Conservation (phyloP, 1,140 invertebrate genomes). For the Ganaspis sp. region DNA sequence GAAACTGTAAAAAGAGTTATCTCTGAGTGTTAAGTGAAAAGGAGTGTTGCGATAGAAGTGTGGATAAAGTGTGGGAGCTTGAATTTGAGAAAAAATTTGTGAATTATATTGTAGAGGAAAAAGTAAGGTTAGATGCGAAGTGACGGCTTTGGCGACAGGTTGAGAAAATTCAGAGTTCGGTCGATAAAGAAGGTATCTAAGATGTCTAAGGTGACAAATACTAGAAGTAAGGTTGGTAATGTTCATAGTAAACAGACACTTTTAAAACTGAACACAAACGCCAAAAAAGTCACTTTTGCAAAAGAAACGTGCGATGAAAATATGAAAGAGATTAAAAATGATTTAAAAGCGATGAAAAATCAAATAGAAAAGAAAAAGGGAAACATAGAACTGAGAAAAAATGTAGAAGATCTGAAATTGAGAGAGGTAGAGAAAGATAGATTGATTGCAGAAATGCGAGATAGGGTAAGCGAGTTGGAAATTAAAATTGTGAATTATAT, state of each 20-base stretch:
- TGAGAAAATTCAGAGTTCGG: background rate
- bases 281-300: background rate
- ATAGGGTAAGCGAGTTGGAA: background rate
- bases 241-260: no score
- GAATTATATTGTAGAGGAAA: background rate
- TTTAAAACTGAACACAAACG: background rate
- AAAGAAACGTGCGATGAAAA: background rate
- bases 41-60: background rate
- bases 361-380: conserved; percentile 1
- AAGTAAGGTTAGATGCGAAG: background rate
- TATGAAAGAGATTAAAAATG: background rate
- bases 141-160: background rate
- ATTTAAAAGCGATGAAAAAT: background rate
- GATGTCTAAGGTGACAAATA: no score
- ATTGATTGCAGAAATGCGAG: background rate
- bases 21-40: no score
- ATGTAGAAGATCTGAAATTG: background rate
- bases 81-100: background rate
- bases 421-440: background rate
- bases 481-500: background rate
- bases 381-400: background rate
- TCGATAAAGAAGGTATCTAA: background rate
- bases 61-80: no score
- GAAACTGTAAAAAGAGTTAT: no score
- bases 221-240: no score